Evolutionary conservation across 2,797 vertebrate species (phyloP).

Genomic region (Florisuga fusca): DNA sequence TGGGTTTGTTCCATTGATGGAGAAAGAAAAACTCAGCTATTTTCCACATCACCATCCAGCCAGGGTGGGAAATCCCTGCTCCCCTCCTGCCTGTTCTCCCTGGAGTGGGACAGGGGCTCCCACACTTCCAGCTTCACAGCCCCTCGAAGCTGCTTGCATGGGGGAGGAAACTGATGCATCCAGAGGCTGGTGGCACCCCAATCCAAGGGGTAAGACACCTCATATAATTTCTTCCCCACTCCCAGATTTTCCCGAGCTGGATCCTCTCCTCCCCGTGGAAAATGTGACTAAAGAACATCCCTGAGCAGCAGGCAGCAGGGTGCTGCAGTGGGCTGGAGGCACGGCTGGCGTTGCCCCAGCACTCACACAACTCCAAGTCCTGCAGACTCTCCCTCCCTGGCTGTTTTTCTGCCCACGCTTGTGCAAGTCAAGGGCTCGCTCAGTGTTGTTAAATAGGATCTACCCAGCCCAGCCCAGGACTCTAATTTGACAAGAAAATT

Average conservation of each 20-base stretch:
- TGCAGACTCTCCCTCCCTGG: not conserved
- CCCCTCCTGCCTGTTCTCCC: not conserved
- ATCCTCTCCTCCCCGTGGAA: not conserved
- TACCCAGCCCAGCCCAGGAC: not conserved
- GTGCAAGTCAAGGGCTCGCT: not conserved
- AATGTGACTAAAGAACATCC: not conserved
- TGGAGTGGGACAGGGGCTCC: not conserved
- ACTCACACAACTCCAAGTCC: fast-evolving
- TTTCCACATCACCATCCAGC: not conserved
- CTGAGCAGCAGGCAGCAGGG: not conserved
- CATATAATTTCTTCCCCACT: not conserved
- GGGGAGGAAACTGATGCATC: not conserved
- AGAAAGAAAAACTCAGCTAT: not conserved
- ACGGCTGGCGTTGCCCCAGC: not conserved
- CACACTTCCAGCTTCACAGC: fast-evolving
- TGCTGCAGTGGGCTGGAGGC: not conserved
- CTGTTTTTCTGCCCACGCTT: not conserved
- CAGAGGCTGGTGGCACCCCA: fast-evolving
- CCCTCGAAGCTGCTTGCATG: fast-evolving
- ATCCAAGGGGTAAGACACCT: not conserved
- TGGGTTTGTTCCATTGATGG: conserved; percentile 7
- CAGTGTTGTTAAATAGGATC: not conserved
- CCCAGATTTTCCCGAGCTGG: not conserved
- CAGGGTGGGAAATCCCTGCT: not conserved
- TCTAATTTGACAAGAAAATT: conserved; percentile 55